Base-by-base conservation (phyloP, 2,888 invertebrate genomes). In the Ormyrus nitidulus region DNA sequence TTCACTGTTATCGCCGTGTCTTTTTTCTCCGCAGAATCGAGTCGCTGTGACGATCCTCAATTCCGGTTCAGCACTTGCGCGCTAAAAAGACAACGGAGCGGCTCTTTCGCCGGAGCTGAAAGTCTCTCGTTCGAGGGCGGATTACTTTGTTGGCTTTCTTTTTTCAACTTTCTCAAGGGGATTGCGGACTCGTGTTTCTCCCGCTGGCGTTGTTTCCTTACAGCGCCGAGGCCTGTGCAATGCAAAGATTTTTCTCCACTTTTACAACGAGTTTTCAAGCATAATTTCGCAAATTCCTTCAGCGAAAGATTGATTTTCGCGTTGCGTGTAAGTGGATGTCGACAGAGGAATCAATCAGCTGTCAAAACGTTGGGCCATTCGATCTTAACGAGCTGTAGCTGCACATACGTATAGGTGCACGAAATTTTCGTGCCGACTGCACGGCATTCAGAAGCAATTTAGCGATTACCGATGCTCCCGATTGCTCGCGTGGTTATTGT, bases 401-500 rank as follows among this genome's bases (percentile, higher is more conserved):
- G n/a, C 11, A 13, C 49, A 44, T n/a, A 44, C 48, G 34, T 62
- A 58, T 34, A 51, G 46, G 65, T 6, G 69, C 58, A 64, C 53
- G 68, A 80, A 77, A 73, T 71, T 77, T 77, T 69, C 80, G 62
- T 64, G 73, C 73, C 66, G 68, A 79, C 53, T 76, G 56, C 72
- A 44, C 68, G 58, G 83, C 83, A 86, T 87, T 86, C 86, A 84
- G 83, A 84, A 84, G 84, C 84, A 87, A 86, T 88, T 86, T 85
- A 85, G 81, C 85, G 84, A 87, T 87, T 88, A 86, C 86, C 85
- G 85, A 84, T 85, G 83, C 81, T 83, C 81, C 82, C 73, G 79
- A 82, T 83, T 82, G 74, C 80, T 69, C 46, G 58, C 61, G 71
- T 72, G 65, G 58, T 76, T 72, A 81, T 82, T 74, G 82, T 82